A percentile compares a stretch with the other conserved stretches of the same genome.
phyloP scores from a whole-genome alignment of 2,113 vertebrate genomes.

The Gavia stellata region DNA sequence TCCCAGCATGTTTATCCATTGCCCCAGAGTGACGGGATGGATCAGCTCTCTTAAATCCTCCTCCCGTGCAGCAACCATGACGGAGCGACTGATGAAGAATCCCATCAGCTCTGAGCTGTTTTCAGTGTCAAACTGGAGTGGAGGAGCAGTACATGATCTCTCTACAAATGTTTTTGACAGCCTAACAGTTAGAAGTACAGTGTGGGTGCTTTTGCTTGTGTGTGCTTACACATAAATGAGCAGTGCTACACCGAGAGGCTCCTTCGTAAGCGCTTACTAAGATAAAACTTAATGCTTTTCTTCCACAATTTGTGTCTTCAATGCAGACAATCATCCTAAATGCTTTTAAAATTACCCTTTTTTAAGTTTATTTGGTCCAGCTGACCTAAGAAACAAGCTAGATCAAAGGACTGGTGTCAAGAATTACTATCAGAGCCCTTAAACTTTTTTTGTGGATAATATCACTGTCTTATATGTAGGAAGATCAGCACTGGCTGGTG shows the following conservation, averaged over 20 bases:
- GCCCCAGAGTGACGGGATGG: conserved; percentile 45
- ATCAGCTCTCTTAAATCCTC: conserved; percentile 51
- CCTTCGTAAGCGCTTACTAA: not conserved
- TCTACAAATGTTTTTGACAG: not conserved
- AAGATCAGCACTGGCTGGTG: not conserved
- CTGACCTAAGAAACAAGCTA: not conserved
- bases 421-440: not conserved
- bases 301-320: not conserved
- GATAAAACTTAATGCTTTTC: not conserved
- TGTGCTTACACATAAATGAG: not conserved
- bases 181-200: not conserved
- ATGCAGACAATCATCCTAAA: not conserved
- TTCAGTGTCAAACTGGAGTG: not conserved
- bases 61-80: conserved; percentile 5
- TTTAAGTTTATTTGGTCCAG: not conserved
- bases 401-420: not conserved
- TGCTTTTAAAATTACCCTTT: not conserved
- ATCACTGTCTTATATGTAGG: not conserved
- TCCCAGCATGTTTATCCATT: conserved; percentile 15
- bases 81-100: conserved; percentile 56
- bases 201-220: not conserved
- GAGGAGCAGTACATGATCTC: not conserved
- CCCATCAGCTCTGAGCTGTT: conserved; percentile 36
- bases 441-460: not conserved
- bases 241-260: not conserved